Percentiles rank a stretch among this genome's conserved stretches.
Conservation (phyloP, 2,888 invertebrate species). For the Trichopoda pennipes region DNA sequence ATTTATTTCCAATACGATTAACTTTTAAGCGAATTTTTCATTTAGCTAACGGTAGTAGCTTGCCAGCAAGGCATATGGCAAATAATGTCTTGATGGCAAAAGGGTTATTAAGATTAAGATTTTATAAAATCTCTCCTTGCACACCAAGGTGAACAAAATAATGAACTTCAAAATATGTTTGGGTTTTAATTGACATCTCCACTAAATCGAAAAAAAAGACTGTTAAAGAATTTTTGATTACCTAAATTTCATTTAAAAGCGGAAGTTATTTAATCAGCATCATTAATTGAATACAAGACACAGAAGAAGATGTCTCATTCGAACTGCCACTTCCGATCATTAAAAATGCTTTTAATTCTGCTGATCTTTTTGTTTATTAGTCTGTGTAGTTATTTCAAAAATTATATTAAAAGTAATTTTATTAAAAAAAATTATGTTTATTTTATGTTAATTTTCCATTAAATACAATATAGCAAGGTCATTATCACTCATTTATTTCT, state of each 20-base stretch:
- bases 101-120: too few species aligned
- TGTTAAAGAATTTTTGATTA: too few species aligned
- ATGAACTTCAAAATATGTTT: too few species aligned
- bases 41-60: too few species aligned
- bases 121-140: too few species aligned
- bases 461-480: slow-evolving; percentile 52
- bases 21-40: too few species aligned
- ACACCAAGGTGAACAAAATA: too few species aligned
- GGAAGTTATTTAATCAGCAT: slow-evolving; percentile 60
- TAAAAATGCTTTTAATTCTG: slow-evolving; percentile 24
- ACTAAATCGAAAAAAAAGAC: too few species aligned
- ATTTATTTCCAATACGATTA: too few species aligned
- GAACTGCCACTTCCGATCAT: slow-evolving; percentile 48
- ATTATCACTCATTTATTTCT: slow-evolving; percentile 26
- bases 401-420: slow-evolving; percentile 29
- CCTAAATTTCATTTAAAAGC: slow-evolving; percentile 9
- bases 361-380: not conserved
- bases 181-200: too few species aligned
- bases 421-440: slow-evolving; percentile 47
- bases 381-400: slow-evolving; percentile 6
- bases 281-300: not conserved
- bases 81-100: too few species aligned
- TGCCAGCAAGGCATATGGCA: too few species aligned
- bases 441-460: slow-evolving; percentile 35
- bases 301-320: slow-evolving; percentile 5